Evolutionary conservation across 2,888 invertebrate species (phyloP).

Genomic region (Prenolepis imparis): DNA sequence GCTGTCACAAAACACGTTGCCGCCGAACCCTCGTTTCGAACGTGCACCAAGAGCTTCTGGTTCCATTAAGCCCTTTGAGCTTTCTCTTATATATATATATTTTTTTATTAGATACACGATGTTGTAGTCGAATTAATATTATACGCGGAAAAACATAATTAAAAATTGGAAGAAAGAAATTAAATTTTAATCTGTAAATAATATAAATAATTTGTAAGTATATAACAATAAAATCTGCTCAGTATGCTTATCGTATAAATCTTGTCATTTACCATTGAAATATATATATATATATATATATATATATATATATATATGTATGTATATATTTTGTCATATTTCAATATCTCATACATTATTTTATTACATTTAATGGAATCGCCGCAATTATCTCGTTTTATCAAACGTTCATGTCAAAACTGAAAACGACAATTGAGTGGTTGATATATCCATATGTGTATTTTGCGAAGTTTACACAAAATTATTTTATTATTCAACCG

Average conservation of each 20-base stretch:
- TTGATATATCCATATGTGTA: neutral
- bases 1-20: constrained; percentile 45
- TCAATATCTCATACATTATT: neutral
- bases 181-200: neutral
- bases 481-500: constrained; percentile 11
- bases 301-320: neutral
- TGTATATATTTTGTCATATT: neutral
- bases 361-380: neutral
- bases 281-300: neutral
- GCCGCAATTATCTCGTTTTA: constrained; percentile 11
- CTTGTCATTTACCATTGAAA: neutral
- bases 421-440: neutral
- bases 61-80: constrained; percentile 11
- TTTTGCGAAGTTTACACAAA: neutral
- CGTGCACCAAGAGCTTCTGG: neutral
- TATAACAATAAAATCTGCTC: neutral
- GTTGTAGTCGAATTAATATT: neutral
- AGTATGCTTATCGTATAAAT: neutral
- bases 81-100: neutral
- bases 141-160: neutral
- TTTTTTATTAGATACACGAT: neutral
- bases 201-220: neutral
- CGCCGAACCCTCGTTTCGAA: constrained; percentile 24
- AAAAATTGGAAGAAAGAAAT: neutral
- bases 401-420: neutral